phyloP scores from a whole-genome alignment of 2,888 invertebrate genomes.

The Pseudococcus jackbeardsleyi region DNA sequence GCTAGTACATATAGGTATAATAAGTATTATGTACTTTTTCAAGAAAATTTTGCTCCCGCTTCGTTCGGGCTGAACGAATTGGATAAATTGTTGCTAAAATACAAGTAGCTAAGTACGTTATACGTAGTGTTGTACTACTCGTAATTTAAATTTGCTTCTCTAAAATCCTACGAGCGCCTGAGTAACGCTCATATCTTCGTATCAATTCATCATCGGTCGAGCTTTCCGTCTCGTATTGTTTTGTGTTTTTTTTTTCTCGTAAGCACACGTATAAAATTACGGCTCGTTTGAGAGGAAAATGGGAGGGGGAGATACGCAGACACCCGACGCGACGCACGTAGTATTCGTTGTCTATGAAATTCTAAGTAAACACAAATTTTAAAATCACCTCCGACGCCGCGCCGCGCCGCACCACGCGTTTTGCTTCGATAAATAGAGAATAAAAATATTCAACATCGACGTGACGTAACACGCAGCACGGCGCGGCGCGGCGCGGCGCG shows the following conservation, averaged over 20 bases:
- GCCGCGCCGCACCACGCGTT: neutral
- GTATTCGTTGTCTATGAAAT: neutral
- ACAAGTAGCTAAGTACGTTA: too few species aligned
- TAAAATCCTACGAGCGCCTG: too few species aligned
- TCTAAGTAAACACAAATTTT: slow-evolving; percentile 12
- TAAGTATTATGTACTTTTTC: too few species aligned
- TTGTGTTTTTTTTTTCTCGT: neutral
- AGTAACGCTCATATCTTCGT: neutral
- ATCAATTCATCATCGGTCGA: neutral
- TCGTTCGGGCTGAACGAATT: too few species aligned
- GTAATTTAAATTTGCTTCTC: too few species aligned
- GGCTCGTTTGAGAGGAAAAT: neutral
- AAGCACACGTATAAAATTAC: neutral
- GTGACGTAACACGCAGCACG: neutral
- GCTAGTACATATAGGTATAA: too few species aligned
- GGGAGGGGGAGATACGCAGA: neutral
- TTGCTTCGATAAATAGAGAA: neutral
- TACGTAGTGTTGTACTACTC: too few species aligned
- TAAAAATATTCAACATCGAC: neutral
- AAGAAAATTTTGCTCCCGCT: too few species aligned
- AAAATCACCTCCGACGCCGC: neutral
- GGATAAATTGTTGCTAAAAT: too few species aligned
- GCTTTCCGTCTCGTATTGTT: neutral
- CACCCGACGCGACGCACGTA: neutral
- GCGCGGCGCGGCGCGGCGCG: neutral